Conservation (phyloP, 2,888 invertebrate genomes). For the Cotesia congregata region DNA sequence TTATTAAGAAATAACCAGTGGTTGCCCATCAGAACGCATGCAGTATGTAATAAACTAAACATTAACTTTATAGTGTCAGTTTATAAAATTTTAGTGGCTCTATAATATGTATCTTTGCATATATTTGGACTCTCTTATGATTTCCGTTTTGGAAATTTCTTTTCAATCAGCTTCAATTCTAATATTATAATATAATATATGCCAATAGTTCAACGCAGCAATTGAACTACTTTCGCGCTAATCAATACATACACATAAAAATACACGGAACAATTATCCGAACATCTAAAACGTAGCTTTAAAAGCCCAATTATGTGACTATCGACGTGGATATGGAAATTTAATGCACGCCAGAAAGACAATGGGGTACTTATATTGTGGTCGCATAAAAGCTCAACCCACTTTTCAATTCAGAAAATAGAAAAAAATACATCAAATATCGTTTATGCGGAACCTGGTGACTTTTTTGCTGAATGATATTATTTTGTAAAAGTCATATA, state of each 20-base stretch:
- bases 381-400: constrained; percentile 41
- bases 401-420: constrained; percentile 39
- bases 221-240: neutral
- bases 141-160: neutral
- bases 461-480: neutral
- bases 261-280: neutral
- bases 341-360: neutral
- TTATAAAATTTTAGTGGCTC: neutral
- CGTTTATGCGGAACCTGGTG: constrained; percentile 26
- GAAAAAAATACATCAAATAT: constrained; percentile 29
- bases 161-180: neutral
- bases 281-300: neutral
- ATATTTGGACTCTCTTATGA: neutral
- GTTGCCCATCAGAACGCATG: neutral
- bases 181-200: too few relatives aligned
- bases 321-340: neutral
- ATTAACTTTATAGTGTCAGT: neutral
- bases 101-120: neutral
- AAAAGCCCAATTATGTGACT: neutral
- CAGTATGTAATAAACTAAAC: neutral
- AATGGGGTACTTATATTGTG: constrained; percentile 3
- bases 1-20: neutral
- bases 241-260: neutral
- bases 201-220: neutral
- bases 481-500: neutral